Base-by-base conservation (phyloP, 2,113 vertebrate species). In the Dryoscopus gambensis region DNA sequence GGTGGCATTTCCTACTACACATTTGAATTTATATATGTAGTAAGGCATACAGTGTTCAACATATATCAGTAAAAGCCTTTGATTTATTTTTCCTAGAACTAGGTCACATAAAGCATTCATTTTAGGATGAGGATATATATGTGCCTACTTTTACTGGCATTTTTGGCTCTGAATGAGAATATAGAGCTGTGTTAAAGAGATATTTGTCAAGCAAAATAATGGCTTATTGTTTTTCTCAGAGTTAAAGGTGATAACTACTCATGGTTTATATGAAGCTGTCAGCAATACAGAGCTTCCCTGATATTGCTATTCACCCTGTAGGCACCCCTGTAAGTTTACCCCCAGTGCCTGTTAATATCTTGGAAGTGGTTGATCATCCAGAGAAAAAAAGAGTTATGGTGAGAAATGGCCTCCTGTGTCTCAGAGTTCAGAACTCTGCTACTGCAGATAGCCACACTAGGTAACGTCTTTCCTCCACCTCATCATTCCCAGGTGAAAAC, bases 11-110 rank as follows among this genome's bases (percentile, higher is more conserved):
- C 11, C 10, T 93, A 95, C 69, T 83, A 57, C 60, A 70, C 25
- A 95, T 96, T 91, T 94, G 60, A 94, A 95, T 96, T 95, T 90
- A 87, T 94, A 92, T 94, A 91, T 97, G 88, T 96, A 30, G 55
- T 89, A 90, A 90, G 91, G 31, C 65, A 64, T 89, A 84, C 23
- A 83, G 18, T 18, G 4, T 91, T 95, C 86, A 93, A 74, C 83
- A 87, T 77, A 71, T 55, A 96, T 85, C 91, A 86, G 79, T 90
- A 77, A 50, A 96, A 89, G 30, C 37, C 57, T 96, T 88, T 96
- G 67, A 91, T 96, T 96, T 96, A 82, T 86, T 91, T 94, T 92
- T 96, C 90, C 94, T 93, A 82, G 55, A 96, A 90, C 63, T 69
- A 82, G 93, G 60, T 85, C 80, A 82, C 30, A 94, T 59, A 93